Percentiles rank a stretch among this genome's conserved stretches.
Conservation (phyloP, 2,797 vertebrate species). For the Brachyrhaphis roseni region DNA sequence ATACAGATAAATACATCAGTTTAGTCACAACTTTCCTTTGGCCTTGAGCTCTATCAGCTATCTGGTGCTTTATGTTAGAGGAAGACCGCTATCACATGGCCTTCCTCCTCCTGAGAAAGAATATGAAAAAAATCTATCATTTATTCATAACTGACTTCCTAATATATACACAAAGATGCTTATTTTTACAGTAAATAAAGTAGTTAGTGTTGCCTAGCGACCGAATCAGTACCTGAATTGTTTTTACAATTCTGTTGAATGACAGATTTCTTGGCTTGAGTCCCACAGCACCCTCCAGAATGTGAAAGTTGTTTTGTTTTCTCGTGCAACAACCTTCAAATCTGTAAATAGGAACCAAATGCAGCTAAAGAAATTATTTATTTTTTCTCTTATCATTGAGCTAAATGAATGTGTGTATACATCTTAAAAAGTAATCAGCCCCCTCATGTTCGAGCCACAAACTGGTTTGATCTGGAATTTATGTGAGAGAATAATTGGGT, state of each 20-base stretch:
- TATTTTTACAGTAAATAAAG: slow-evolving; percentile 75
- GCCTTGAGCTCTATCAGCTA: slow-evolving; percentile 59
- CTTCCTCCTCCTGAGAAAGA: slow-evolving; percentile 54
- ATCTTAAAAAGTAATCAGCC: background rate
- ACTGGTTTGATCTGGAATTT: background rate
- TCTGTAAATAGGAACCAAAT: background rate
- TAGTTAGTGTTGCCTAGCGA: slow-evolving; percentile 81
- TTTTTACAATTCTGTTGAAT: slow-evolving; percentile 72
- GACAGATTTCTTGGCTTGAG: slow-evolving; percentile 52
- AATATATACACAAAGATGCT: slow-evolving; percentile 25
- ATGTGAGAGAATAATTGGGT: background rate
- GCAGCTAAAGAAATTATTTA: background rate
- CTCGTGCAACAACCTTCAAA: slow-evolving; percentile 24
- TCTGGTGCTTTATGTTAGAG: slow-evolving; percentile 50
- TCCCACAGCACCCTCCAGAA: slow-evolving; percentile 52
- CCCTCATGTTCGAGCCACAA: background rate
- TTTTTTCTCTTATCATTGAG: background rate
- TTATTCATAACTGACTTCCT: slow-evolving; percentile 71
- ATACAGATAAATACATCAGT: slow-evolving; percentile 8
- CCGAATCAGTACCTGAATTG: slow-evolving; percentile 71
- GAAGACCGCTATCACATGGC: slow-evolving; percentile 51
- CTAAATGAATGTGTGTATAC: background rate
- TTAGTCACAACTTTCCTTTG: slow-evolving; percentile 45
- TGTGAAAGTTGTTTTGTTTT: slow-evolving; percentile 45
- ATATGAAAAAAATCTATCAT: slow-evolving; percentile 63